phyloP scores from a whole-genome alignment of 2,113 vertebrate genomes.

The Pagrus major region DNA sequence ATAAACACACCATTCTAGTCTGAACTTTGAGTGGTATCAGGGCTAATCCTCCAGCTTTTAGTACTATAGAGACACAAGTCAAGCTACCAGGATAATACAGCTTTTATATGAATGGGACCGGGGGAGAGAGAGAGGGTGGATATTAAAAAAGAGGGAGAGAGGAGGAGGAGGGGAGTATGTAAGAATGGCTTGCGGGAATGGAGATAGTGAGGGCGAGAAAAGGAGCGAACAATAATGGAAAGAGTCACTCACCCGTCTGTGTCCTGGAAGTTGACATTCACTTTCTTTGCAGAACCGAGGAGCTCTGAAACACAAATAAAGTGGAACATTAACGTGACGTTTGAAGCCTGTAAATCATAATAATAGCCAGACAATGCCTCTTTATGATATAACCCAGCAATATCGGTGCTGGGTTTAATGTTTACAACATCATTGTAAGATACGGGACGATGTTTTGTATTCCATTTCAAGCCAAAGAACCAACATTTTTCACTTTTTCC shows the following conservation, averaged over 20 bases:
- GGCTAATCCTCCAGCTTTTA: constrained; percentile 48
- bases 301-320: constrained; percentile 79
- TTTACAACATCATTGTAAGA: neutral
- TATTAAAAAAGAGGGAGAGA: neutral
- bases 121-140: constrained; percentile 12
- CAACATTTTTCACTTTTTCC: neutral
- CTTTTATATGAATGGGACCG: constrained; percentile 34
- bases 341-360: neutral
- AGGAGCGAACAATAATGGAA: neutral
- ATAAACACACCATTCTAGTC: neutral
- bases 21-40: constrained; percentile 27
- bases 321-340: constrained; percentile 26
- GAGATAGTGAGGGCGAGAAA: neutral
- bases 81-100: constrained; percentile 29
- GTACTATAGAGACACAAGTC: constrained; percentile 16
- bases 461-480: neutral
- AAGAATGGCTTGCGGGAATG: neutral
- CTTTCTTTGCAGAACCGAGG: constrained; percentile 85
- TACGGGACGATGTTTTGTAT: neutral
- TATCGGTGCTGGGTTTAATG: neutral
- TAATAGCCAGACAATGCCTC: neutral
- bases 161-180: neutral
- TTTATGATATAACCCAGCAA: neutral
- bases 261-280: constrained; percentile 87
- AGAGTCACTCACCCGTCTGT: constrained; percentile 83